phyloP scores from a whole-genome alignment of 2,888 invertebrate genomes.

The Tuta absoluta region DNA sequence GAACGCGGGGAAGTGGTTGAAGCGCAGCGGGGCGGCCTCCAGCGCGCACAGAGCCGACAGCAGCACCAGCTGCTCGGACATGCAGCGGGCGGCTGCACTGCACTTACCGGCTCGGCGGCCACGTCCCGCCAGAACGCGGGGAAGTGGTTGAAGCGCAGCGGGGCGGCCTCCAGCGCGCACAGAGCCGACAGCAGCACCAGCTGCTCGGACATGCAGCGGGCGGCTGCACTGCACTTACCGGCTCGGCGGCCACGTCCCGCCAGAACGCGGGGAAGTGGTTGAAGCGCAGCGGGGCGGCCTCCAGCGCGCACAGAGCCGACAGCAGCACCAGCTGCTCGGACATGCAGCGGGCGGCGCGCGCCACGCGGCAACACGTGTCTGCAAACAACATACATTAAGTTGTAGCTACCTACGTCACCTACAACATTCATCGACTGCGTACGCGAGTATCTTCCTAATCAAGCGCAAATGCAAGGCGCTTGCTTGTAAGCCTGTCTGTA shows the following conservation, averaged over 20 bases:
- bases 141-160: constrained; percentile 93
- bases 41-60: constrained; percentile 94
- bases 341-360: constrained; percentile 93
- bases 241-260: constrained; percentile 91
- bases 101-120: too few relatives aligned
- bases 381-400: constrained; percentile 16
- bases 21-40: constrained; percentile 93
- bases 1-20: constrained; percentile 93
- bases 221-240: constrained; percentile 65
- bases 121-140: too few relatives aligned
- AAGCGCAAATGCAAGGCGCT: too few relatives aligned
- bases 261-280: constrained; percentile 95
- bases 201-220: constrained; percentile 92
- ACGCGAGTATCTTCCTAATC: too few relatives aligned
- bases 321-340: constrained; percentile 92
- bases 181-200: constrained; percentile 88
- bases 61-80: constrained; percentile 90
- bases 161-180: constrained; percentile 92
- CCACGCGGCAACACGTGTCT: constrained; percentile 88
- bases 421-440: too few relatives aligned
- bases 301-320: constrained; percentile 94
- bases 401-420: too few relatives aligned
- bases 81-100: too few relatives aligned
- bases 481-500: too few relatives aligned
- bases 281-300: constrained; percentile 93